Percentiles rank a stretch among this genome's conserved stretches.
Conservation (phyloP, 2,888 invertebrate genomes). For the Anodontia alba region DNA sequence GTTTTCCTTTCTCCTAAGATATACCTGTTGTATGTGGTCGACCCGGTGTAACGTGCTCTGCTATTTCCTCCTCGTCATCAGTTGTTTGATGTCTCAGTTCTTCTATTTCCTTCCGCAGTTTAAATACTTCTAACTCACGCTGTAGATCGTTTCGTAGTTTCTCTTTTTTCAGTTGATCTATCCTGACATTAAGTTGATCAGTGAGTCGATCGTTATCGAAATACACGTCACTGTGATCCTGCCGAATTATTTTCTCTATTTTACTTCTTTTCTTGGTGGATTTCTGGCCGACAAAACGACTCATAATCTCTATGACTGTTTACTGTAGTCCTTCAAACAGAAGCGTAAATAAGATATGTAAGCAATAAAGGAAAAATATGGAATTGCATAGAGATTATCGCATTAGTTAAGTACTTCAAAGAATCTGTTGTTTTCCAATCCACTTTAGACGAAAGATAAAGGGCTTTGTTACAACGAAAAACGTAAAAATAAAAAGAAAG, state of each 20-base stretch:
- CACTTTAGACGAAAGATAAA: neutral
- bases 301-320: conserved; percentile 25
- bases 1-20: too few species aligned
- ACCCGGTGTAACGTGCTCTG: neutral
- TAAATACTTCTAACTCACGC: conserved; percentile 59
- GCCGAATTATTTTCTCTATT: conserved; percentile 61
- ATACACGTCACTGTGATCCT: conserved; percentile 72
- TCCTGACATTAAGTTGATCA: conserved; percentile 57
- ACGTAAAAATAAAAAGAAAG: neutral
- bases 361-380: neutral
- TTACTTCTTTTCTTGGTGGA: conserved; percentile 56
- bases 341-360: too few species aligned
- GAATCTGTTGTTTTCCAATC: neutral
- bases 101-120: conserved; percentile 55
- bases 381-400: too few species aligned
- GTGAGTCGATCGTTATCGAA: conserved; percentile 71
- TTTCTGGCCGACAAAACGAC: conserved; percentile 3
- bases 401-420: neutral
- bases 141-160: conserved; percentile 54
- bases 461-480: neutral
- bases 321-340: conserved; percentile 9
- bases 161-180: conserved; percentile 60
- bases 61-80: conserved; percentile 15
- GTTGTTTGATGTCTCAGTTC: conserved; percentile 22
- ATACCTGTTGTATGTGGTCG: conserved; percentile 11